These are phyloP conservation scores for Sceloporus tristichus DNA, from an alignment of 2,113 vertebrate genomes.

Conservation along the genomic window DNA sequence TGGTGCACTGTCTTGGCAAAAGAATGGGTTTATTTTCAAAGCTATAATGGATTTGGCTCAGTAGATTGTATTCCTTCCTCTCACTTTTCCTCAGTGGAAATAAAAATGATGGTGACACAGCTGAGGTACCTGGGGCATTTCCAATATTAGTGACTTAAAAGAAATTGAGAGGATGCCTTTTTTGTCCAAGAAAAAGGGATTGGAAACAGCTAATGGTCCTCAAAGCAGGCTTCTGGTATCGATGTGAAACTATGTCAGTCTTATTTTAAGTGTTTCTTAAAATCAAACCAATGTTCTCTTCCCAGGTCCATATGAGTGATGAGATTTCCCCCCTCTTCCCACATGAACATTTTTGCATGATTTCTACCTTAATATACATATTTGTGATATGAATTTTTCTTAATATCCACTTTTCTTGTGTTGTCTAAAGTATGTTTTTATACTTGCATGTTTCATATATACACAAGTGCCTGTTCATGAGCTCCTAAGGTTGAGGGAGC, in stretches of 20 bases:
- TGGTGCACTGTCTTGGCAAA: conserved; percentile 58
- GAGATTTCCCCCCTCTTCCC: too few species aligned
- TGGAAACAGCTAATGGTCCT: neutral
- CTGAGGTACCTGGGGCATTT: conserved; percentile 34
- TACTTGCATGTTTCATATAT: too few species aligned
- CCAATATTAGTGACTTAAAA: neutral
- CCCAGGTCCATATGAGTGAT: too few species aligned
- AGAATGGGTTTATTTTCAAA: conserved; percentile 43
- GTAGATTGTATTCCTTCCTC: conserved; percentile 42
- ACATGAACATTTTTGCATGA: neutral
- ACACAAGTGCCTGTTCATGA: too few species aligned
- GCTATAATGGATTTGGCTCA: conserved; percentile 52
- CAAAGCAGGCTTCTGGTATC: neutral
- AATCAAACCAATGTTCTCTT: neutral
- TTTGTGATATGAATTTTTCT: too few species aligned
- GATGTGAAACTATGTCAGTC: neutral
- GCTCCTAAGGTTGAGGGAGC: too few species aligned
- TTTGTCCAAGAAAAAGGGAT: neutral
- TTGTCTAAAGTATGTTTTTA: too few species aligned
- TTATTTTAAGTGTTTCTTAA: neutral
- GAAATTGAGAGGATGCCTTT: neutral
- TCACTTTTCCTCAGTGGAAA: conserved; percentile 28
- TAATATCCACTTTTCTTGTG: too few species aligned
- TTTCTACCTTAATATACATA: neutral
- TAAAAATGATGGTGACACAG: conserved; percentile 41